Evolutionary conservation across 1,140 invertebrate genomes (phyloP).

Genomic region (Bombus sibiricus): DNA sequence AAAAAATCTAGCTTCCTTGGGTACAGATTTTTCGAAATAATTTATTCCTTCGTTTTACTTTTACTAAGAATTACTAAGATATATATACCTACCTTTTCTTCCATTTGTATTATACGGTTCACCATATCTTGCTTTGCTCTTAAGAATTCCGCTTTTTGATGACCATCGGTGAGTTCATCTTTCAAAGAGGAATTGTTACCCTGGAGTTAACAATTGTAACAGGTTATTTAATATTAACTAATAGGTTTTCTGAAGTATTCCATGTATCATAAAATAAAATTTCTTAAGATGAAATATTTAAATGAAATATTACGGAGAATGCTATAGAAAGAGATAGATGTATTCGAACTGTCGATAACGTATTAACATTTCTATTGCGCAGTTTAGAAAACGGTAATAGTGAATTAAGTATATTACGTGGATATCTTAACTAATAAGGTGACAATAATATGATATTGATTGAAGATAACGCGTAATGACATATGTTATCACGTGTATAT

Average conservation of each 20-base stretch:
- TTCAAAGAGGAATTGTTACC: conserved; percentile 61
- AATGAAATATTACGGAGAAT: not conserved
- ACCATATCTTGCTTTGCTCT: conserved; percentile 81
- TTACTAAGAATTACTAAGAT: not conserved
- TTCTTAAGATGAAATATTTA: not conserved
- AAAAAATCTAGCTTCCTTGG: not conserved
- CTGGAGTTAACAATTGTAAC: conserved; percentile 24
- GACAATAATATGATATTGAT: conserved; percentile 35
- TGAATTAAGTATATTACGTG: not conserved
- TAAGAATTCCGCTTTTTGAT: conserved; percentile 76
- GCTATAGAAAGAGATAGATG: too few relatives aligned
- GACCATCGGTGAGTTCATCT: conserved; percentile 75
- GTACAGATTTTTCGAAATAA: not conserved
- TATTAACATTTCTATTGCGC: not conserved
- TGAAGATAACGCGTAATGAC: conserved; percentile 33
- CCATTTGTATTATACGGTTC: conserved; percentile 80
- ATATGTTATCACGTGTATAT: conserved; percentile 15
- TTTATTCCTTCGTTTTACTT: not conserved
- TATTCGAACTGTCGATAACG: not conserved
- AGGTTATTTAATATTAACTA: too few relatives aligned
- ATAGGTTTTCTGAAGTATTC: too few relatives aligned
- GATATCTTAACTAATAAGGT: not conserved
- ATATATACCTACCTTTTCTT: conserved; percentile 77
- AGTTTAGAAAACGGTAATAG: not conserved
- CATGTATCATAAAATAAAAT: not conserved